Evolutionary conservation across 2,888 invertebrate genomes (phyloP), one percentile per base, ranked within the genome.

Genomic region (Geophilus truncorum): DNA sequence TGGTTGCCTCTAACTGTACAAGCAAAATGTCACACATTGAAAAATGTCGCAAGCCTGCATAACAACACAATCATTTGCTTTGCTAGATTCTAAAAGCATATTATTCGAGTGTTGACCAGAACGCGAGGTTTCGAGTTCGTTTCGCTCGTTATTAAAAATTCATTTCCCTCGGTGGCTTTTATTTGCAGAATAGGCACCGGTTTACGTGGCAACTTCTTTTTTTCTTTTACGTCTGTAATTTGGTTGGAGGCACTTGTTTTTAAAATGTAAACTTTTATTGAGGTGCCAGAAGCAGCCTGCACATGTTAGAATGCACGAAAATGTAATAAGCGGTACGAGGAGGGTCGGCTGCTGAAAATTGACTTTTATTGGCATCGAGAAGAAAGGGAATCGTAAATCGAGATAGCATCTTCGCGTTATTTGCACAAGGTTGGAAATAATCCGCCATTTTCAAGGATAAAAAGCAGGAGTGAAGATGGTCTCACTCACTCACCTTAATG

Each of bases 401-500:
- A 70, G 70, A 51, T 70, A 70, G 70, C 70, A 70, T 51, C 51
- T 51, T 9, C 18, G n/a, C 40, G 18, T 70, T 70, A 70, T 70
- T 70, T 70, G 70, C 70, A 70, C 70, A 25, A 70, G 70, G 25
- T 23, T 70, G 25, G 12, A 70, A 70, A 70, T 70, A 70, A 70
- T 70, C 70, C 70, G 70, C 70, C 70, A 70, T 70, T 28, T 70
- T 70, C 10, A 25, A 23, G 70, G 70, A 70, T 70, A 70, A 70
- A 70, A 51, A 51, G 18, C 51, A 18, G 9, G 70, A 70, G 28
- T 28, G 70, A 70, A 70, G 70, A 70, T 70, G 70, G 25, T 70
- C 28, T 70, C 70, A 70, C 70, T 70, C 70, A 70, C 70, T 70
- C 70, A 70, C 70, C 70, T 70, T 70, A 70, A 70, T 70, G 70